Evolutionary conservation across 2,113 vertebrate genomes (phyloP).

Genomic region (Rhinogobius similis): DNA sequence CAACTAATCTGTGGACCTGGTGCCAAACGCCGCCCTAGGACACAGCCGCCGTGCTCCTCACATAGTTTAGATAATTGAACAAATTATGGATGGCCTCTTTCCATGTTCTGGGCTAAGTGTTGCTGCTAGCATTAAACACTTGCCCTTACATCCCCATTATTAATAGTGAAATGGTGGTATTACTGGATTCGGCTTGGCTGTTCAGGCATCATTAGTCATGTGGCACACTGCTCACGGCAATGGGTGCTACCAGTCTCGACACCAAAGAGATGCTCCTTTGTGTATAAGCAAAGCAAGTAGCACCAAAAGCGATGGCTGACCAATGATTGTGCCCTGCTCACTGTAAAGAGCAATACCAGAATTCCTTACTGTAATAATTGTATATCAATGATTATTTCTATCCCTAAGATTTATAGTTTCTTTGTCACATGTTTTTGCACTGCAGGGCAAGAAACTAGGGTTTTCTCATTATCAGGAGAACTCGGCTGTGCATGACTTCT

Average conservation of each 20-base stretch:
- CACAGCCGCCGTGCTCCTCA: conserved; percentile 51
- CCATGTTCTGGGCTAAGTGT: conserved; percentile 57
- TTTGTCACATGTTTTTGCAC: neutral
- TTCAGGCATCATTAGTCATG: conserved; percentile 59
- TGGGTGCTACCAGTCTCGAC: conserved; percentile 34
- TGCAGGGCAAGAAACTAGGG: neutral
- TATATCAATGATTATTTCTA: no score
- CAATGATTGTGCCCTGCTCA: neutral
- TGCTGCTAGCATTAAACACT: conserved; percentile 55
- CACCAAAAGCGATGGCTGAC: conserved; percentile 1
- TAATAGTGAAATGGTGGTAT: conserved; percentile 51
- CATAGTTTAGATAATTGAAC: conserved; percentile 72
- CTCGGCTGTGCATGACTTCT: neutral
- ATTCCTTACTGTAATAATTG: no score
- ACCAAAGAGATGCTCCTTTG: conserved; percentile 14
- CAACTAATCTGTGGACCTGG: conserved; percentile 44
- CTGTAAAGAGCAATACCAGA: neutral
- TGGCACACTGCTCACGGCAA: conserved; percentile 41
- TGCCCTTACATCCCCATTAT: conserved; percentile 50
- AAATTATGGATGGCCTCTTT: conserved; percentile 63
- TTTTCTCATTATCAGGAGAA: neutral
- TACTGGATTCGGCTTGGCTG: conserved; percentile 45
- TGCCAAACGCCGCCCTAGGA: conserved; percentile 48
- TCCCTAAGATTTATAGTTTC: neutral
- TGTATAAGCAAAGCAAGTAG: neutral